Evolutionary conservation across 2,888 invertebrate genomes (phyloP), one percentile per base, ranked within the genome.

Genomic region (Polydrusus cervinus): DNA sequence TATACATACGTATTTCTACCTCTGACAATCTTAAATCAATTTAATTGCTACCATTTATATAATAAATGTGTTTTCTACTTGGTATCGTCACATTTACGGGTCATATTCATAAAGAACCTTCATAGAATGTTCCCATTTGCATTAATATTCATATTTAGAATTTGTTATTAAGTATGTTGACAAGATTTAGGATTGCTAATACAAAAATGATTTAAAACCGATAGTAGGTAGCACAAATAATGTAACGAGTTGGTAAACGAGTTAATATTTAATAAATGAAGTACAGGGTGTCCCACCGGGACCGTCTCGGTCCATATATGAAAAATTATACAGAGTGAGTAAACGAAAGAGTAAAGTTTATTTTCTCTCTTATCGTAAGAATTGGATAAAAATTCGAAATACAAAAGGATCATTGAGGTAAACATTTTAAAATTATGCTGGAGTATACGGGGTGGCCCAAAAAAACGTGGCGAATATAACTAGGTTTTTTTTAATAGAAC

Each of bases 1-100:
- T 69, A 70, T 70, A 70, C 62, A 70, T 70, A 55, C 62, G 40
- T 61, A 61, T 61, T 30, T 70, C 60, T 70, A 25, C 13, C 65
- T 61, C 73, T 30, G 53, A 47, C 62, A 68, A 38, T 73, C 66
- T 67, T 73, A 73, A 73, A 73, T 73, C 73, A 67, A 68, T 53
- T 68, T 73, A 73, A 73, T 73, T 73, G 73, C 73, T 43, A 51
- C 51, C 61, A 53, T 71, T 62, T 71, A 49, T 71, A 43, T 71
- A 47, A 71, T 55, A 43, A 71, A 71, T 71, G 71, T 40, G 62
- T 64, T 62, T 71, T 68, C 57, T 68, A 68, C 45, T 30, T 30
- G 18, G 40, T 14, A 49, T 61, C 49, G 70, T 51, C 70, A 61
- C 47, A 49, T 61, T 51, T 70, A 70, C 70, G 20, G 47, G 61